phyloP scores from a whole-genome alignment of 2,888 invertebrate species.

The Parapristionchus giblindavisi region DNA sequence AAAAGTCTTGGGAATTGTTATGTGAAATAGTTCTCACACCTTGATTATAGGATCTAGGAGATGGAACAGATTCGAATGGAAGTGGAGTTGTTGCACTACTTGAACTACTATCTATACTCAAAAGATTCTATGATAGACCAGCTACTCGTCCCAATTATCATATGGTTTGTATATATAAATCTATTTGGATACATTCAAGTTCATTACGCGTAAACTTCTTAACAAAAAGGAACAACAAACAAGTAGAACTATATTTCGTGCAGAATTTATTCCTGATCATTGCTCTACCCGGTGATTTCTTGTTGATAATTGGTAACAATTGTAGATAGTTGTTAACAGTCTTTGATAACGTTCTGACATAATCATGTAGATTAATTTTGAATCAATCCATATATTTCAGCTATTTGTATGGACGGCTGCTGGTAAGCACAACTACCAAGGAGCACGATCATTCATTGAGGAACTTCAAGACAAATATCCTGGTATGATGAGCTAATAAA shows the following conservation, averaged over 20 bases:
- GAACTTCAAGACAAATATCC: slow-evolving; percentile 80
- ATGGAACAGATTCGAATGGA: slow-evolving; percentile 90
- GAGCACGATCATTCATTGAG: slow-evolving; percentile 93
- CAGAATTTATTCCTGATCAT: neutral
- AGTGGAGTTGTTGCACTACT: slow-evolving; percentile 87
- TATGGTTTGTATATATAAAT: slow-evolving; percentile 38
- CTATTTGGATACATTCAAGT: slow-evolving; percentile 25
- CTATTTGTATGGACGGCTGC: slow-evolving; percentile 88
- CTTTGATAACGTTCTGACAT: too few species aligned
- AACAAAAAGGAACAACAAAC: neutral
- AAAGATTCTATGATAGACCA: slow-evolving; percentile 60
- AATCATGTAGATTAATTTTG: too few species aligned
- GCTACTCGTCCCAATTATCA: slow-evolving; percentile 61
- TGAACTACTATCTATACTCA: slow-evolving; percentile 85
- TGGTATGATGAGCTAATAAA: slow-evolving; percentile 16
- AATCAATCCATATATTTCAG: slow-evolving; percentile 6
- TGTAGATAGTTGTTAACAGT: neutral
- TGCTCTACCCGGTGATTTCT: neutral
- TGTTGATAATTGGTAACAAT: too few species aligned
- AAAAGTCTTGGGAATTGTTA: too few species aligned
- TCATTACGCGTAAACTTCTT: neutral
- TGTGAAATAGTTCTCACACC: too few species aligned
- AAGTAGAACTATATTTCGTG: too few species aligned
- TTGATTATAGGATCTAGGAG: slow-evolving; percentile 81
- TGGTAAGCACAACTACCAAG: slow-evolving; percentile 92